Evolutionary conservation across 2,113 vertebrate genomes (phyloP).

Genomic region (Grammomys surdaster): DNA sequence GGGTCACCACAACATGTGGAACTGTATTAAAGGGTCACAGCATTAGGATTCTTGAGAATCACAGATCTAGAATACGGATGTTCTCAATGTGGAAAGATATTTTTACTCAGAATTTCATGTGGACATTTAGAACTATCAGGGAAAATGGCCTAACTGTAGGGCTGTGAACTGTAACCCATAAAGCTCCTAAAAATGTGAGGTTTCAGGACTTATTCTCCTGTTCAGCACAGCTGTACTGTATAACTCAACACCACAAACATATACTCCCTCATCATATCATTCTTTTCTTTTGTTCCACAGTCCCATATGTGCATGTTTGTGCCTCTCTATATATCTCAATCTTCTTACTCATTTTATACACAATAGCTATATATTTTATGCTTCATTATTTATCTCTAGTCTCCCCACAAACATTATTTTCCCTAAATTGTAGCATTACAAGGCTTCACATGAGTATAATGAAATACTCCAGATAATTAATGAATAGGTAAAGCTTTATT

Average conservation of each 20-base stretch:
- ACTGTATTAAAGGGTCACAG: too few relatives aligned
- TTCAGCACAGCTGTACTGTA: not conserved
- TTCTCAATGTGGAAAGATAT: not conserved
- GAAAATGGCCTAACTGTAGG: not conserved
- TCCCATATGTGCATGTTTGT: not conserved
- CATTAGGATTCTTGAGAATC: too few relatives aligned
- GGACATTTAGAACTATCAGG: not conserved
- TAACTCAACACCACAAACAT: not conserved
- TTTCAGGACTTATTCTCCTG: too few relatives aligned
- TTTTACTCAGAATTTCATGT: not conserved
- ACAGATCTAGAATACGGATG: too few relatives aligned
- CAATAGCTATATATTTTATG: not conserved
- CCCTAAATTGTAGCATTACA: not conserved
- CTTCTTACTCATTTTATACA: not conserved
- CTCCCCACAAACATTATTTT: not conserved
- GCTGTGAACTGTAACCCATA: not conserved
- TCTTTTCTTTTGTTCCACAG: not conserved
- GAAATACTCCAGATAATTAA: not conserved
- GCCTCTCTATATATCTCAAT: not conserved
- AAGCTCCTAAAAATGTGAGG: not conserved
- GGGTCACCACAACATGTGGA: too few relatives aligned
- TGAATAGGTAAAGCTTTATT: not conserved
- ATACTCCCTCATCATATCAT: not conserved
- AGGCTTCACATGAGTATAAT: not conserved
- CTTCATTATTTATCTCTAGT: not conserved